Percentiles rank a stretch among this genome's conserved stretches.
These are phyloP conservation scores for Drosophila erecta DNA, from an alignment of 1,140 invertebrate species.

Conservation along the genomic window DNA sequence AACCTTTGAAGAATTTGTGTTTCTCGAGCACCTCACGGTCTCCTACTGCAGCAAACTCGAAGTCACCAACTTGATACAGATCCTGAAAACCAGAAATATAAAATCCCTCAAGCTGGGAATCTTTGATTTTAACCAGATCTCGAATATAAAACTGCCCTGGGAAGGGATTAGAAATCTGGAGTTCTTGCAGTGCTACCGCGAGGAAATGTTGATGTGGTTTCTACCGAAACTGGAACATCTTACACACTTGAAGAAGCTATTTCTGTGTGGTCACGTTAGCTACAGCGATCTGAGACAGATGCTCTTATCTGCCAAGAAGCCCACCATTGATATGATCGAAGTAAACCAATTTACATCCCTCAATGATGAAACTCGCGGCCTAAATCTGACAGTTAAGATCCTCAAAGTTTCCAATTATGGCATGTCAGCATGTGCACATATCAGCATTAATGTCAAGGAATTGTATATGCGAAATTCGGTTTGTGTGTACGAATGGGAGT, in stretches of 20 bases:
- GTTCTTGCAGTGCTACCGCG: slow-evolving; percentile 19
- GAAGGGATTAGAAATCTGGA: slow-evolving; percentile 38
- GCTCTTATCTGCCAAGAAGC: background rate
- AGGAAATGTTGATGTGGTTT: slow-evolving; percentile 39
- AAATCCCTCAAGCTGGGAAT: slow-evolving; percentile 34
- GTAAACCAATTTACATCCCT: background rate
- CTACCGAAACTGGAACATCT: slow-evolving; percentile 18
- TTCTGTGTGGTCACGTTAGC: background rate
- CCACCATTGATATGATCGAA: background rate
- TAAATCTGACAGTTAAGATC: slow-evolving; percentile 17
- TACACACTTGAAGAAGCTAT: slow-evolving; percentile 14
- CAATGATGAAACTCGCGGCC: background rate
- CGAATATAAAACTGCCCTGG: slow-evolving; percentile 11
- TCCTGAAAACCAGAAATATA: slow-evolving; percentile 30
- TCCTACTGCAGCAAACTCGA: slow-evolving; percentile 34
- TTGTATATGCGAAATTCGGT: slow-evolving; percentile 31
- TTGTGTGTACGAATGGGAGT: background rate
- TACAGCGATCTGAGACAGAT: background rate
- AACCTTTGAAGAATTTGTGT: slow-evolving; percentile 19
- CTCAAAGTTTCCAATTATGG: background rate
- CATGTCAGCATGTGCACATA: too few species aligned
- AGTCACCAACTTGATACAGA: slow-evolving; percentile 12
- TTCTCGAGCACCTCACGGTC: slow-evolving; percentile 45
- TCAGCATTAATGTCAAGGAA: slow-evolving; percentile 15
- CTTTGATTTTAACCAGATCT: background rate